phyloP scores from a whole-genome alignment of 2,888 invertebrate genomes.

The Meandrusa payeni region DNA sequence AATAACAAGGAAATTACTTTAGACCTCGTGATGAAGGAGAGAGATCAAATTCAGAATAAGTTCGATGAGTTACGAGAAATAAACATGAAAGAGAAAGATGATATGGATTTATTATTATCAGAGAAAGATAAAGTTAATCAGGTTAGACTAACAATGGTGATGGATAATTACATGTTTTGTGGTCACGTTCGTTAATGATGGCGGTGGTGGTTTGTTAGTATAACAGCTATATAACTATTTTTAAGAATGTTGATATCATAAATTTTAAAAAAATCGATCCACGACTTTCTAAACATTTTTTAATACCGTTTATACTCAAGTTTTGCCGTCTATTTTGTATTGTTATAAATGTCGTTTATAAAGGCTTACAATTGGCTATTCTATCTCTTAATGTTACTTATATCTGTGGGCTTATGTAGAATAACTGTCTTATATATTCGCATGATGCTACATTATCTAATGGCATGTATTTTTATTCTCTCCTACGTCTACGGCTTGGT shows the following conservation, averaged over 20 bases:
- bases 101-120: slow-evolving; percentile 38
- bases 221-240: not conserved
- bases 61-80: slow-evolving; percentile 42
- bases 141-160: slow-evolving; percentile 55
- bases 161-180: slow-evolving; percentile 30
- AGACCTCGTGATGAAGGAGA: slow-evolving; percentile 23
- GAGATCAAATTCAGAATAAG: slow-evolving; percentile 42
- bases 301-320: too few relatives aligned
- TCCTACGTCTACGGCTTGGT: slow-evolving; percentile 40
- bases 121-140: slow-evolving; percentile 55
- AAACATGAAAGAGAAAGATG: slow-evolving; percentile 50
- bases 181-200: not conserved
- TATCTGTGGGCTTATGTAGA: slow-evolving; percentile 17
- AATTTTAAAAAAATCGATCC: too few relatives aligned
- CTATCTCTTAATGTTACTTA: not conserved
- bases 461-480: slow-evolving; percentile 64
- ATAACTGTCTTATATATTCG: slow-evolving; percentile 2
- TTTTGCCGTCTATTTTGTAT: too few relatives aligned
- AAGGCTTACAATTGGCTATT: slow-evolving; percentile 10
- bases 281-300: too few relatives aligned
- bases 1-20: slow-evolving; percentile 6
- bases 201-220: not conserved
- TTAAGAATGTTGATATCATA: not conserved
- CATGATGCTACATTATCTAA: slow-evolving; percentile 44
- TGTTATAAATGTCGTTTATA: too few relatives aligned